Percentiles rank a stretch among this genome's conserved stretches.
phyloP scores from a whole-genome alignment of 2,888 invertebrate genomes.

The Tetragonisca angustula region DNA sequence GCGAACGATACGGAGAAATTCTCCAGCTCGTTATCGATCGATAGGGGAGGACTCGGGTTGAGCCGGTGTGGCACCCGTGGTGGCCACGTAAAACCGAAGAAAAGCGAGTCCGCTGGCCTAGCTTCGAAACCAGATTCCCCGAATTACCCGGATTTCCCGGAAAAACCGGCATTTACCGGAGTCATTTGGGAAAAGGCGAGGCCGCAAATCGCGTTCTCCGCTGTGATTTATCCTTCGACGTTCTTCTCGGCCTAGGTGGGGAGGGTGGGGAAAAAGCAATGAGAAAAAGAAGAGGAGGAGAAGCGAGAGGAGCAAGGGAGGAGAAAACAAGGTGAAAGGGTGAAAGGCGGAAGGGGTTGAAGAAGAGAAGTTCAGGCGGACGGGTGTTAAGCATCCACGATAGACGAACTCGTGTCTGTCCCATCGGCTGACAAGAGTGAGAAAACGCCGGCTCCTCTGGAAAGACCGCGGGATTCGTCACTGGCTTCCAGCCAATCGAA shows the following conservation, averaged over 20 bases:
- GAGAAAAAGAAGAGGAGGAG: neutral
- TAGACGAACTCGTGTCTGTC: constrained; percentile 35
- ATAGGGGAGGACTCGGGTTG: neutral
- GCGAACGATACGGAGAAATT: constrained; percentile 32
- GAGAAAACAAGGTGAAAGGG: no score
- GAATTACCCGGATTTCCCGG: constrained; percentile 66
- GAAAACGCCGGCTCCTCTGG: constrained; percentile 62
- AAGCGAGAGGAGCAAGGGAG: neutral
- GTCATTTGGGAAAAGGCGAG: constrained; percentile 58
- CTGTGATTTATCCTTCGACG: constrained; percentile 59
- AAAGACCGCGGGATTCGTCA: constrained; percentile 68
- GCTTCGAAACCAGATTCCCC: constrained; percentile 56
- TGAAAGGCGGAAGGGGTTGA: neutral
- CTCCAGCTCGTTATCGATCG: constrained; percentile 41
- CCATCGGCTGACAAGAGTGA: constrained; percentile 62
- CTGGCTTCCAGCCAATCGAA: constrained; percentile 68
- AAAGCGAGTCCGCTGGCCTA: constrained; percentile 20
- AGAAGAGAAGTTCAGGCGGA: constrained; percentile 8
- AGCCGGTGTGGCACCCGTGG: neutral
- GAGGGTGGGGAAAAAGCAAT: neutral
- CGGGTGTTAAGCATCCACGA: constrained; percentile 50
- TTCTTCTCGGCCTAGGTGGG: neutral
- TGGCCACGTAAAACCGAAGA: constrained; percentile 26
- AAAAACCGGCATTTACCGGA: constrained; percentile 69
- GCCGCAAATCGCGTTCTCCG: constrained; percentile 56